A percentile compares a stretch with the other conserved stretches of the same genome.
These are phyloP conservation scores for Adineta ricciae DNA, from an alignment of 2,888 invertebrate species.

Conservation along the genomic window DNA sequence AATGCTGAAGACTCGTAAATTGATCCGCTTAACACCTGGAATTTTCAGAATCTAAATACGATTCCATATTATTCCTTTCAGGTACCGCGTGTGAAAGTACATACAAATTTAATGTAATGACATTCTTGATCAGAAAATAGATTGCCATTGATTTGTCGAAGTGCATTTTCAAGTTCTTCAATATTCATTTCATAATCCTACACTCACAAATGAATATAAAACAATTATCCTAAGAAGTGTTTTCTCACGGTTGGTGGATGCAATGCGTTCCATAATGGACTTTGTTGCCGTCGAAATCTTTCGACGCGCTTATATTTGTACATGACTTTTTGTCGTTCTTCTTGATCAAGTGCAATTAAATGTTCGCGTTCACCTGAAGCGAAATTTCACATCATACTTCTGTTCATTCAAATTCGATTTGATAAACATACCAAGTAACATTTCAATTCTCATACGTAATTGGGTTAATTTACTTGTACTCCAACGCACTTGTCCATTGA, in stretches of 20 bases:
- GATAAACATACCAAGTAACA: not conserved
- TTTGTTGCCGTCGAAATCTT: slow-evolving; percentile 43
- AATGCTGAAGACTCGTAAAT: slow-evolving; percentile 44
- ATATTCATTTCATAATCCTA: slow-evolving; percentile 47
- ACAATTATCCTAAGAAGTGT: no score
- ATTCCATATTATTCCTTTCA: not conserved
- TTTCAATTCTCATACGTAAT: slow-evolving; percentile 20
- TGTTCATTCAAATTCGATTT: not conserved
- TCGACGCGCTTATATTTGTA: slow-evolving; percentile 15
- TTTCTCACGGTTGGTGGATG: slow-evolving; percentile 41
- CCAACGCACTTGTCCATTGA: not conserved
- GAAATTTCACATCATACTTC: not conserved
- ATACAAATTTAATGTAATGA: slow-evolving; percentile 45
- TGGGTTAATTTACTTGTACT: slow-evolving; percentile 6
- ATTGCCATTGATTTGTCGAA: slow-evolving; percentile 45
- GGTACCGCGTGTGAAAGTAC: slow-evolving; percentile 32
- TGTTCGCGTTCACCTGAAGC: not conserved
- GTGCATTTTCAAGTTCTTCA: slow-evolving; percentile 43
- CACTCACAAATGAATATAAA: not conserved
- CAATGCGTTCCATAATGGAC: slow-evolving; percentile 42
- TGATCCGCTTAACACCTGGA: slow-evolving; percentile 44
- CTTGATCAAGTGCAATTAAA: not conserved
- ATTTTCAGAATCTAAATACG: slow-evolving; percentile 43
- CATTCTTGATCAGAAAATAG: slow-evolving; percentile 44
- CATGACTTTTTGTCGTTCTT: not conserved